Evolutionary conservation across 2,797 vertebrate genomes (phyloP).

Genomic region (Eospalax fontanierii): DNA sequence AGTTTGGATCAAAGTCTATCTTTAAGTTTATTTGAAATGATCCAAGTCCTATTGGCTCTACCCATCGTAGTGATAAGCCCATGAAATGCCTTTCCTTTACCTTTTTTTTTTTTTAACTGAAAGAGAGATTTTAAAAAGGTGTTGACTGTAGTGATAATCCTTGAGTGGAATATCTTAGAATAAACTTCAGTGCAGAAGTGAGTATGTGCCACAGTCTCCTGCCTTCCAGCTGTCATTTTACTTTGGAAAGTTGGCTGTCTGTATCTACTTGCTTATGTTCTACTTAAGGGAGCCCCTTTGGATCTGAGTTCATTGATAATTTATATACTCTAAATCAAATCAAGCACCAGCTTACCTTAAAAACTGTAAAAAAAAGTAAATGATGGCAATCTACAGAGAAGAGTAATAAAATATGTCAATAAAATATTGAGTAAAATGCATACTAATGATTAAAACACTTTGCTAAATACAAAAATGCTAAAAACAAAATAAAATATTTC

Average conservation of each 20-base stretch:
- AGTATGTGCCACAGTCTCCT: neutral
- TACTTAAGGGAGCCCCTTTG: rapidly evolving
- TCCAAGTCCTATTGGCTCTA: neutral
- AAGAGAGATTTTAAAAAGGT: neutral
- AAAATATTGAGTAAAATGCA: conserved; percentile 43
- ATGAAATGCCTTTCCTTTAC: neutral
- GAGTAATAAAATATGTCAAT: neutral
- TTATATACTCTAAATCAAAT: neutral
- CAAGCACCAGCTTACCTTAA: neutral
- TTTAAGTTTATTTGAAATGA: neutral
- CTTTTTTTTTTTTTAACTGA: neutral
- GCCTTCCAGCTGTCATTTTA: neutral
- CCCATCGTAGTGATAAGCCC: neutral
- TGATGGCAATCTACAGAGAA: neutral
- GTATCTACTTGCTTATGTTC: neutral
- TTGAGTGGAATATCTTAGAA: neutral
- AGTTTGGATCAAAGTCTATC: neutral
- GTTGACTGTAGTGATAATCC: neutral
- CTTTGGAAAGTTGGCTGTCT: neutral
- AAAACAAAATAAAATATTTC: neutral
- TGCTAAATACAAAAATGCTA: neutral
- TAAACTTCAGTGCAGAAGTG: neutral
- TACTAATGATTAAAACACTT: neutral
- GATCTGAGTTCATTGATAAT: neutral
- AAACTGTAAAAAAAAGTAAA: neutral